phyloP scores from a whole-genome alignment of 2,888 invertebrate genomes.

The Idaea aversata region DNA sequence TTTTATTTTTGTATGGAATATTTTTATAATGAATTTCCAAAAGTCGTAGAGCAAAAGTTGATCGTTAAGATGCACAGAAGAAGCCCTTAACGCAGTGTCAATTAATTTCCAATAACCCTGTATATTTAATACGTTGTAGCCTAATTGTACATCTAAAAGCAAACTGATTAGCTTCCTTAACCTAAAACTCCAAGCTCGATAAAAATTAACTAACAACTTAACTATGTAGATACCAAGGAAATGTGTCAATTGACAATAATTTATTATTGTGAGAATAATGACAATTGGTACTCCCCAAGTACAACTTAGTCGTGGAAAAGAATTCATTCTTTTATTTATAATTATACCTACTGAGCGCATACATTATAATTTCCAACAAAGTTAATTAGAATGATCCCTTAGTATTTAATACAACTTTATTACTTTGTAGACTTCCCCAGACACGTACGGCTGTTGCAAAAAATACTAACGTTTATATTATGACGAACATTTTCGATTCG shows the following conservation, averaged over 20 bases:
- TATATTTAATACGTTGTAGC: too few relatives aligned
- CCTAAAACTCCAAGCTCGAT: background rate
- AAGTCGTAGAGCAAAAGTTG: too few relatives aligned
- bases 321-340: background rate
- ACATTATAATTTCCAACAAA: background rate
- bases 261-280: background rate
- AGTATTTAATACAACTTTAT: constrained; percentile 18
- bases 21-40: too few relatives aligned
- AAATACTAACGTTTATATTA: background rate
- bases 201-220: background rate
- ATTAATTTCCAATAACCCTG: too few relatives aligned
- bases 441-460: constrained; percentile 7
- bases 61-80: too few relatives aligned
- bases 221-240: background rate
- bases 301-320: background rate
- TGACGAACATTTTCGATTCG: too few relatives aligned
- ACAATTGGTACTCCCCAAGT: background rate
- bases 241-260: background rate
- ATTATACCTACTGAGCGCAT: background rate
- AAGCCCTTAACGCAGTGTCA: too few relatives aligned
- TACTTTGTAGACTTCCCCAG: constrained; percentile 18
- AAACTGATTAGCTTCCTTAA: background rate
- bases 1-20: too few relatives aligned
- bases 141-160: too few relatives aligned
- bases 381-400: background rate